phyloP scores from a whole-genome alignment of 2,888 invertebrate species.

The Magallana nippona region DNA sequence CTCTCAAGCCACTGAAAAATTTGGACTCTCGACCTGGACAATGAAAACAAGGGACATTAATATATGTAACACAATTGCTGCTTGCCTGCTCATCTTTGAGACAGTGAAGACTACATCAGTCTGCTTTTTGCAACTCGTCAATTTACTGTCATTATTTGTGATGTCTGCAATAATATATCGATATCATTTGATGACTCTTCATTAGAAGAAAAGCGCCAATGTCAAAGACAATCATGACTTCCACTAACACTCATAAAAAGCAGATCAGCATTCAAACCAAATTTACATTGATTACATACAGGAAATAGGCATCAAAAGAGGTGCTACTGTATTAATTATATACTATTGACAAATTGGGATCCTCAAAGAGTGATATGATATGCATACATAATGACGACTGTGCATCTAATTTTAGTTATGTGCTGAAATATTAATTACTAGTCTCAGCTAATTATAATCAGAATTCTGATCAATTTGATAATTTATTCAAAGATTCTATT shows the following conservation, averaged over 20 bases:
- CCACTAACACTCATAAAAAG: background rate
- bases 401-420: slow-evolving; percentile 7
- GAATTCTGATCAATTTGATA: slow-evolving; percentile 13
- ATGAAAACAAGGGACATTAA: too few species aligned
- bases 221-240: background rate
- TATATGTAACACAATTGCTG: too few species aligned
- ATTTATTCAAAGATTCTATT: slow-evolving; percentile 10
- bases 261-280: background rate
- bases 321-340: slow-evolving; percentile 1
- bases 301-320: background rate
- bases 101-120: too few species aligned
- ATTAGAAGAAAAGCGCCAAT: too few species aligned
- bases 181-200: too few species aligned
- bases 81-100: too few species aligned
- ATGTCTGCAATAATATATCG: too few species aligned
- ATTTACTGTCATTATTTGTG: too few species aligned
- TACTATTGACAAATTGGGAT: slow-evolving; percentile 3
- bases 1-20: too few species aligned
- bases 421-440: background rate
- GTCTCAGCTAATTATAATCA: slow-evolving; percentile 20
- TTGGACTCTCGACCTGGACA: too few species aligned
- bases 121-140: too few species aligned
- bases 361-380: slow-evolving; percentile 15
- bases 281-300: background rate
- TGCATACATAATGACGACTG: background rate